These are phyloP conservation scores for Scelioninae gen. 1 DNA, from an alignment of 2,888 invertebrate genomes.

Conservation along the genomic window DNA sequence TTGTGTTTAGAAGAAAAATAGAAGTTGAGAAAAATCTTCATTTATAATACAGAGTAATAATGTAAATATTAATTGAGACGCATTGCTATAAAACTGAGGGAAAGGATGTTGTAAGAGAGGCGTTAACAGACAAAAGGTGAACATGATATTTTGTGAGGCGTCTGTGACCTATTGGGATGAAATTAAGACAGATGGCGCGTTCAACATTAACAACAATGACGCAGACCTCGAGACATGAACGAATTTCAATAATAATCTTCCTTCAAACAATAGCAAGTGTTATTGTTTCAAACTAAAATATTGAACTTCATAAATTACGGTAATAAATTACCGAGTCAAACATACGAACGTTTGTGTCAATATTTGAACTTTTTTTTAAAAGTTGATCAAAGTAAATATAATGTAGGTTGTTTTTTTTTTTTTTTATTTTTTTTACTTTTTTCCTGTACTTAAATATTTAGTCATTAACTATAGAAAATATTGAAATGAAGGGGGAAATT, in stretches of 20 bases:
- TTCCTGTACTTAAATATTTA: too few species aligned
- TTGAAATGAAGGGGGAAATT: too few species aligned
- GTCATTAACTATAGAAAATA: too few species aligned
- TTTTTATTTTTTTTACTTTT: too few species aligned
- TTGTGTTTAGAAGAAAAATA: too few species aligned
- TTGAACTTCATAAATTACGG: background rate
- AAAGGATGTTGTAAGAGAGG: slow-evolving; percentile 18
- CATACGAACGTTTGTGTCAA: too few species aligned
- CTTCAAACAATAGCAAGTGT: background rate
- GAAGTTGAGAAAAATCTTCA: too few species aligned
- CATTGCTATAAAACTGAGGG: slow-evolving; percentile 5
- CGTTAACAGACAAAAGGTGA: slow-evolving; percentile 24
- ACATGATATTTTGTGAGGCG: slow-evolving; percentile 24
- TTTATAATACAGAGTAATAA: too few species aligned
- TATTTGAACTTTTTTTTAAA: too few species aligned
- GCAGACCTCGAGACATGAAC: background rate
- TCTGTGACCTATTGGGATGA: slow-evolving; percentile 18
- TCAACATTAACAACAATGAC: background rate
- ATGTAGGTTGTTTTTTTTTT: too few species aligned
- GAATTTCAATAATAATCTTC: background rate
- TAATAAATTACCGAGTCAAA: background rate
- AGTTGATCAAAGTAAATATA: too few species aligned
- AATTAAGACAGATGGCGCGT: background rate
- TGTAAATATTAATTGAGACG: background rate
- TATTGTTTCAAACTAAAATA: background rate